These are phyloP conservation scores for Sebastes aleutianus DNA, from an alignment of 2,797 vertebrate species.

Conservation along the genomic window DNA sequence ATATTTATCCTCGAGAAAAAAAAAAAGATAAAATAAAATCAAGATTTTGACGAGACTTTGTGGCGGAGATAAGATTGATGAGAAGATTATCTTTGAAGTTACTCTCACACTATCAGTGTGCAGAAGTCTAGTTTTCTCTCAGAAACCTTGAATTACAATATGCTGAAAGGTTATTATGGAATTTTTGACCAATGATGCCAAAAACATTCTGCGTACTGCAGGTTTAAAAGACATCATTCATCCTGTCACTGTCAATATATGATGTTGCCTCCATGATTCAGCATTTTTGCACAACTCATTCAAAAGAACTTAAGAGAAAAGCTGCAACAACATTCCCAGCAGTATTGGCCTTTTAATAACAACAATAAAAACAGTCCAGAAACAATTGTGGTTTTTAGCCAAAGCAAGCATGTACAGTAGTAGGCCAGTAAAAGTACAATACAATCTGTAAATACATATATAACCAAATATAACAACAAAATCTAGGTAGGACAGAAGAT, in stretches of 20 bases:
- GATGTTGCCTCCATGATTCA: neutral
- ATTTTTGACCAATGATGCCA: too few species aligned
- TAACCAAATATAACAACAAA: slow-evolving; percentile 51
- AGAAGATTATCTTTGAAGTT: neutral
- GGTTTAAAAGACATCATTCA: neutral
- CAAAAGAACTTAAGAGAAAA: neutral
- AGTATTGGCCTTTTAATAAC: slow-evolving; percentile 69
- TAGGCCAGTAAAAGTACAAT: slow-evolving; percentile 62
- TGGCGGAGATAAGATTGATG: neutral
- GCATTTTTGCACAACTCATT: neutral
- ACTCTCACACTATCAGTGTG: neutral
- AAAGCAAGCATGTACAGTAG: slow-evolving; percentile 72
- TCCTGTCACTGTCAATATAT: neutral
- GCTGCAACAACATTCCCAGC: slow-evolving; percentile 16
- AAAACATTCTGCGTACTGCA: too few species aligned
- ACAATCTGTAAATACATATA: slow-evolving; percentile 66
- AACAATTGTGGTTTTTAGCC: slow-evolving; percentile 51
- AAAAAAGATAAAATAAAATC: neutral
- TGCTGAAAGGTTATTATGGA: too few species aligned
- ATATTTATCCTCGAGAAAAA: neutral
- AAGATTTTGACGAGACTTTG: neutral
- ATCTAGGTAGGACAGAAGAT: slow-evolving; percentile 24
- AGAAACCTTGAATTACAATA: too few species aligned
- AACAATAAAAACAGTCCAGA: slow-evolving; percentile 74
- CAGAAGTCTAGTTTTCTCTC: too few species aligned